Conservation (phyloP, 2,888 invertebrate species). For the Strigamia crassipes region DNA sequence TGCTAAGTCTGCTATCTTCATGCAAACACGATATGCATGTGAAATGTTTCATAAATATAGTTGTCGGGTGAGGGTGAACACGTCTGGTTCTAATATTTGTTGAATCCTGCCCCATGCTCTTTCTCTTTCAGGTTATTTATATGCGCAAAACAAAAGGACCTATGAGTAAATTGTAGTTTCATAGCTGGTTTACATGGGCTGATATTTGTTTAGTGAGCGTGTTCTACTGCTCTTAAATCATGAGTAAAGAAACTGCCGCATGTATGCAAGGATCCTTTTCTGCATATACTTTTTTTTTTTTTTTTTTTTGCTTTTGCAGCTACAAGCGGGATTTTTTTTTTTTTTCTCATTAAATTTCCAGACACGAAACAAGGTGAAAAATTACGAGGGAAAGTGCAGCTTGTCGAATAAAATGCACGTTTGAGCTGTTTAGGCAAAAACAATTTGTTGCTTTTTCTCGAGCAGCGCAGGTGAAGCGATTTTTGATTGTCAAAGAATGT, state of each 20-base stretch:
- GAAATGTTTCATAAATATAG: slow-evolving; percentile 14
- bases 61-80: slow-evolving; percentile 16
- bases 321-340: neutral
- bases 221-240: slow-evolving; percentile 37
- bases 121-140: neutral
- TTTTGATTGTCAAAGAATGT: neutral
- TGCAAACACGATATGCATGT: neutral
- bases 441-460: slow-evolving; percentile 34
- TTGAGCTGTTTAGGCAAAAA: slow-evolving; percentile 33
- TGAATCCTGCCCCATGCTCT: slow-evolving; percentile 26
- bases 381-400: slow-evolving; percentile 37
- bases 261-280: slow-evolving; percentile 1
- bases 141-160: slow-evolving; percentile 35
- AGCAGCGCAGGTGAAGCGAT: neutral
- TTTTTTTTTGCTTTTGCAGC: neutral
- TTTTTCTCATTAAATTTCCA: neutral
- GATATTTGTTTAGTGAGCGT: slow-evolving; percentile 42
- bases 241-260: slow-evolving; percentile 39
- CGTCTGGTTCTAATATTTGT: slow-evolving; percentile 24
- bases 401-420: slow-evolving; percentile 25
- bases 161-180: slow-evolving; percentile 40
- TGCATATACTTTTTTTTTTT: slow-evolving; percentile 1
- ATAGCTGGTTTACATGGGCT: slow-evolving; percentile 37
- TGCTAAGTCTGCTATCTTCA: neutral
- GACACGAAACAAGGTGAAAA: slow-evolving; percentile 23